Base-by-base conservation (phyloP, 1,140 invertebrate genomes). In the Homarus americanus region DNA sequence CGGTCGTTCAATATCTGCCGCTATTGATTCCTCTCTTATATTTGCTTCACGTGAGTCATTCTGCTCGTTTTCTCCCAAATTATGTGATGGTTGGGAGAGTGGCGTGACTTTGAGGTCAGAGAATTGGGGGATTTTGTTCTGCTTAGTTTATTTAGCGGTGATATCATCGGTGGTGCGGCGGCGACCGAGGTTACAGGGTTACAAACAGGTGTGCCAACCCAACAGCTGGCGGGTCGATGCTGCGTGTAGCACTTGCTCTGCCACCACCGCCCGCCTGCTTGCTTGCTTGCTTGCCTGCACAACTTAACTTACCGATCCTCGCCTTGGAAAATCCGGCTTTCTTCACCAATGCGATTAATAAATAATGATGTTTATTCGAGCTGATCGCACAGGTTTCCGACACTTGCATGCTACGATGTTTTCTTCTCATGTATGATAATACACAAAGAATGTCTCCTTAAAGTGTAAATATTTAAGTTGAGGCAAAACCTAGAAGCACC, bases 171-270 rank as follows among this genome's bases (percentile, higher is more conserved):
- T 5, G 63, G 63, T 12, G 63, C n/a, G 4, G 63, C 63, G 28
- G 63, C 63, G n/a, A 28, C 63, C n/a, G 63, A 28, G 63, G 63
- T 69, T 4, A 69, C 63, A 69, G 63, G 63, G 63, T 69, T 69
- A 32, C 63, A 32, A 2, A 7, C 63, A 69, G 63, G 63, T 69
- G 63, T 69, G 12, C 63, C 63, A 69, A 69, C 63, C 63, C 63
- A 32, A 32, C 63, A 32, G 63, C 63, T 63, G n/a, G 63, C 63
- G 3, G 63, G 63, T 69, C 63, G 63, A 69, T 69, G 63, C 63
- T 69, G 63, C n/a, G 28, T 32, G 28, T 32, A 69, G n/a, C n/a
- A 32, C 63, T 69, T 69, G 58, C 58, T 63, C 63, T 4, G n/a
- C 28, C 63, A 9, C 63, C 63, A 28, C 9, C 63, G n/a, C n/a